Percentiles rank a stretch among this genome's conserved stretches.
Evolutionary conservation across 2,888 invertebrate species (phyloP).

Genomic region (Xylophagus ater): DNA sequence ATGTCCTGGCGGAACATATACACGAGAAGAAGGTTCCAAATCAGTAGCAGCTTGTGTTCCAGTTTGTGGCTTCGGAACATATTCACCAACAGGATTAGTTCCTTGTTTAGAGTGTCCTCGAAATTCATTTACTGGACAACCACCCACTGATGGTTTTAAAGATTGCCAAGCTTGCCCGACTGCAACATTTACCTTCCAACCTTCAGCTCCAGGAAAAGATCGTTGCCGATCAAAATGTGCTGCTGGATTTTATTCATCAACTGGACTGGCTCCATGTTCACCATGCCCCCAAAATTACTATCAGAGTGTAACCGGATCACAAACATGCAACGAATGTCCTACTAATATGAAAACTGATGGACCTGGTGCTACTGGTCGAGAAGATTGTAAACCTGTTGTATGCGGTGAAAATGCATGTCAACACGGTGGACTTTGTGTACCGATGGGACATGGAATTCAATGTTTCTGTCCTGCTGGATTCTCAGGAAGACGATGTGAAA

Average conservation of each 20-base stretch:
- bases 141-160: conserved; percentile 82
- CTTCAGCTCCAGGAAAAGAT: conserved; percentile 73
- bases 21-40: conserved; percentile 81
- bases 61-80: conserved; percentile 92
- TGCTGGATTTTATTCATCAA: conserved; percentile 83
- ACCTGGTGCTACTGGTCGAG: conserved; percentile 66
- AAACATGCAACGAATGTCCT: conserved; percentile 80
- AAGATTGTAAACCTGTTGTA: conserved; percentile 77
- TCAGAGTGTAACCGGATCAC: conserved; percentile 75
- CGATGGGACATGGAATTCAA: conserved; percentile 78
- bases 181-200: conserved; percentile 81
- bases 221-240: conserved; percentile 79
- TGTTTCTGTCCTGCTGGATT: conserved; percentile 93
- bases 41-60: conserved; percentile 78
- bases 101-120: conserved; percentile 90
- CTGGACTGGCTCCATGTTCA: conserved; percentile 87
- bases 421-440: conserved; percentile 82
- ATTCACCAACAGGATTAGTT: conserved; percentile 86
- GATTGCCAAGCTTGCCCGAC: conserved; percentile 89
- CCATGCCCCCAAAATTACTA: conserved; percentile 87
- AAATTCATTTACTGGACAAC: conserved; percentile 79
- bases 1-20: conserved; percentile 89
- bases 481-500: conserved; percentile 84
- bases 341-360: conserved; percentile 79
- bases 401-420: conserved; percentile 82